Conservation (phyloP, 2,888 invertebrate species). For the Hirtodrosophila duncani region DNA sequence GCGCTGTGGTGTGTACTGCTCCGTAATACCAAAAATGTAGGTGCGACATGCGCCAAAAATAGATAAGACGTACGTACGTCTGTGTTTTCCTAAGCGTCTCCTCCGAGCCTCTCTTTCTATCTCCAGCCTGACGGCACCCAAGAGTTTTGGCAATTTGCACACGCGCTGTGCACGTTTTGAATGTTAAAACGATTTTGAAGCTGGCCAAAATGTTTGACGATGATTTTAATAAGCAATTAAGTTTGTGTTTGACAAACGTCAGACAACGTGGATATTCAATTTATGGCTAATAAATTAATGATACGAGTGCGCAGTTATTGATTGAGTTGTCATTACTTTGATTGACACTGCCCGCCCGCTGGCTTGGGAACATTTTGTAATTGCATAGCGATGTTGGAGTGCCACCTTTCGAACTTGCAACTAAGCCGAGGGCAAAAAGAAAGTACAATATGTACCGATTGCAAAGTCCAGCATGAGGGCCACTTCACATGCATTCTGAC, state of each 20-base stretch:
- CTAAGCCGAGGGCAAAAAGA: conserved; percentile 43
- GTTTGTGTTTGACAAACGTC: conserved; percentile 60
- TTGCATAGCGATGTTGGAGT: background rate
- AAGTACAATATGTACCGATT: conserved; percentile 28
- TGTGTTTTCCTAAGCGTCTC: conserved; percentile 27
- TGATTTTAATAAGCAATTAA: conserved; percentile 53
- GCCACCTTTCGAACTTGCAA: too few relatives aligned
- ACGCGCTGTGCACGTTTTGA: conserved; percentile 36
- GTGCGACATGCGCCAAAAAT: conserved; percentile 43
- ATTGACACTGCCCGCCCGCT: conserved; percentile 31
- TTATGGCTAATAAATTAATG: conserved; percentile 56
- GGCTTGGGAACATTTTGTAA: too few relatives aligned
- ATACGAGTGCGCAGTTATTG: conserved; percentile 8
- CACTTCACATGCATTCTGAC: conserved; percentile 58
- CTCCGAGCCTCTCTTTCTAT: conserved; percentile 1
- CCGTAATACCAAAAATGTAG: conserved; percentile 65
- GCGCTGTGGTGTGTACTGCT: conserved; percentile 33
- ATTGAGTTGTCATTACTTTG: conserved; percentile 13
- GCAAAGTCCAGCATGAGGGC: conserved; percentile 11
- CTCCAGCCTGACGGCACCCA: too few relatives aligned
- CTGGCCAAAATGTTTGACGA: conserved; percentile 25
- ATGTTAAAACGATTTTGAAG: conserved; percentile 30
- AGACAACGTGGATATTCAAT: conserved; percentile 33
- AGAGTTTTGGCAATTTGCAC: conserved; percentile 33
- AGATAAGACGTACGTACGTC: too few relatives aligned